These are phyloP conservation scores for Agapornis roseicollis DNA, from an alignment of 2,113 vertebrate genomes.

Conservation along the genomic window DNA sequence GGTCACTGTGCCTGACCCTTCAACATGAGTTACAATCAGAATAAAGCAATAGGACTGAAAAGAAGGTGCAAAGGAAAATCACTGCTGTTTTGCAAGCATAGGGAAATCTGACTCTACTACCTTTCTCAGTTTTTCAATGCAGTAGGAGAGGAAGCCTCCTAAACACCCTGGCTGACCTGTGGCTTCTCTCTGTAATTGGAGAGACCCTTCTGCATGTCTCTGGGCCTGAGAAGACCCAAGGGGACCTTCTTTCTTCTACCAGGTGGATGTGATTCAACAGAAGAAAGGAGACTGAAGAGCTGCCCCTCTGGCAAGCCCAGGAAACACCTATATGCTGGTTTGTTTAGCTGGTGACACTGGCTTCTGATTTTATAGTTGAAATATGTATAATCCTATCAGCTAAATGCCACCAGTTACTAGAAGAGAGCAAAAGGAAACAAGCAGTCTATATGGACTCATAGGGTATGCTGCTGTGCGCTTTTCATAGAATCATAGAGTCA, in stretches of 20 bases:
- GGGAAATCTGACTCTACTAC: background rate
- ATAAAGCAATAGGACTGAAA: background rate
- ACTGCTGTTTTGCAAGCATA: background rate
- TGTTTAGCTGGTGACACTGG: background rate
- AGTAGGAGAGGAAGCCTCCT: accelerated
- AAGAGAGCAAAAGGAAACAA: background rate
- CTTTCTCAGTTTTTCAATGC: background rate
- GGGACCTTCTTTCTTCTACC: background rate
- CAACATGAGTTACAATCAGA: background rate
- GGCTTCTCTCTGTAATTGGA: background rate
- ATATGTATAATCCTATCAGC: background rate
- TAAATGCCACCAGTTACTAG: background rate
- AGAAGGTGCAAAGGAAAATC: accelerated
- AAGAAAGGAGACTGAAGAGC: background rate
- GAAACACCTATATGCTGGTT: accelerated
- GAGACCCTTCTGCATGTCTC: accelerated
- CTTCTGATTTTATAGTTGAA: background rate
- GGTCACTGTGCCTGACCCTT: background rate
- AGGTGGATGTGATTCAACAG: accelerated
- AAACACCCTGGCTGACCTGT: too few species aligned
- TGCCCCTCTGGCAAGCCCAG: background rate
- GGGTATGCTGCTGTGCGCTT: background rate
- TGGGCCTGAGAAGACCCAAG: accelerated
- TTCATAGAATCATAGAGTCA: too few species aligned
- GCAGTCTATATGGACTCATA: background rate